A percentile compares a stretch with the other conserved stretches of the same genome.
These are phyloP conservation scores for Malacoraja senta DNA, from an alignment of 2,797 vertebrate species.

Conservation along the genomic window DNA sequence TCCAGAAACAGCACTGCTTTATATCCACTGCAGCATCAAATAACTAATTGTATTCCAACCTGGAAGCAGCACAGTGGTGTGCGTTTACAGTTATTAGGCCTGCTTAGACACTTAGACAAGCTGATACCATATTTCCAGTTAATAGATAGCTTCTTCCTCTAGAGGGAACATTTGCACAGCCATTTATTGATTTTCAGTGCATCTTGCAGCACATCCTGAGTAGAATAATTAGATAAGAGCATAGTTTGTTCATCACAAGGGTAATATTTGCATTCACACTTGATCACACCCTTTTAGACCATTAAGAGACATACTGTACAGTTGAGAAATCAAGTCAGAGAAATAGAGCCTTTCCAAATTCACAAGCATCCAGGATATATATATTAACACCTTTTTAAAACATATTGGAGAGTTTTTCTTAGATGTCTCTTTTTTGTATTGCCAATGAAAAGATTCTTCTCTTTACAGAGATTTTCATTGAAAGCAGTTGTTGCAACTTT, in stretches of 20 bases:
- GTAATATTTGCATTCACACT: neutral
- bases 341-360: neutral
- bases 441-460: neutral
- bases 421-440: neutral
- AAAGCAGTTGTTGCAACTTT: neutral
- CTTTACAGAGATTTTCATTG: neutral
- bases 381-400: neutral
- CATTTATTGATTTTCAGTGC: constrained; percentile 3
- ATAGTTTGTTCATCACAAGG: constrained; percentile 18
- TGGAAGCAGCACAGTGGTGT: neutral
- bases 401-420: neutral
- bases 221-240: constrained; percentile 3
- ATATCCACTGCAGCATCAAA: neutral
- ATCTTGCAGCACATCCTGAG: neutral
- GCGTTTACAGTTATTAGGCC: neutral
- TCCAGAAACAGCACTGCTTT: neutral
- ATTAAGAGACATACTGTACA: neutral
- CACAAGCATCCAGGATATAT: neutral
- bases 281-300: neutral
- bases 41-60: neutral
- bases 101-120: neutral
- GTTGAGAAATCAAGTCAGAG: neutral
- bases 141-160: constrained; percentile 30
- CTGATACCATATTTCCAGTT: neutral
- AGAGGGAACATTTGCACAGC: constrained; percentile 31